Evolutionary conservation across 2,888 invertebrate genomes (phyloP).

Genomic region (Phoronis australis): DNA sequence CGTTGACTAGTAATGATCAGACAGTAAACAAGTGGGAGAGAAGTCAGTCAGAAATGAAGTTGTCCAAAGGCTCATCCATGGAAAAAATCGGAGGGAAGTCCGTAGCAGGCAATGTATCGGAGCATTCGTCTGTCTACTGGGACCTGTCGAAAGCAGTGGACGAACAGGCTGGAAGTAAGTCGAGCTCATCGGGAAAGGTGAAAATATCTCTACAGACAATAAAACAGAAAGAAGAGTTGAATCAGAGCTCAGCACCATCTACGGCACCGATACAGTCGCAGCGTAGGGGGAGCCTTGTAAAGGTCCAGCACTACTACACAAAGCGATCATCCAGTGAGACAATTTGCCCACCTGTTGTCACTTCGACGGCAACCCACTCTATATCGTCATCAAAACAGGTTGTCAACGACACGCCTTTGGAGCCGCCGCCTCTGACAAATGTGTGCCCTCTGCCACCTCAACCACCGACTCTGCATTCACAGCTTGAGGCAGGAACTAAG

Average conservation of each 20-base stretch:
- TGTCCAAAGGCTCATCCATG: constrained; percentile 12
- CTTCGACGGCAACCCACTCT: neutral
- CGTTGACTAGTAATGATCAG: too few relatives aligned
- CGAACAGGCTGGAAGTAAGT: constrained; percentile 12
- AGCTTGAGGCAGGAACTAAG: constrained; percentile 29
- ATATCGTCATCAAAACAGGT: too few relatives aligned
- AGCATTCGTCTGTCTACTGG: constrained; percentile 47
- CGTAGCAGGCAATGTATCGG: constrained; percentile 25
- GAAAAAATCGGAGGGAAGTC: too few relatives aligned
- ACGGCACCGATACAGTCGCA: constrained; percentile 10
- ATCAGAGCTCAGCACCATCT: too few relatives aligned
- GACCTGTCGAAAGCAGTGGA: constrained; percentile 44
- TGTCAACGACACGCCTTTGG: neutral
- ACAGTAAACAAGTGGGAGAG: neutral
- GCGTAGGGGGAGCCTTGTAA: neutral
- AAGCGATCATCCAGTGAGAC: neutral
- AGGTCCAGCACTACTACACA: neutral
- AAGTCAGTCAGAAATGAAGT: neutral
- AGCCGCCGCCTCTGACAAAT: constrained; percentile 2
- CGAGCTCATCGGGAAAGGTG: constrained; percentile 16
- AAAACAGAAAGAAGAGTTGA: constrained; percentile 43
- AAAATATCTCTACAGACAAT: constrained; percentile 43
- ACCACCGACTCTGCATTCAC: constrained; percentile 24
- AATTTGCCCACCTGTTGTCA: neutral
- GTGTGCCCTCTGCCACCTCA: neutral